These are phyloP conservation scores for Gephyroberyx darwinii DNA, from an alignment of 2,797 vertebrate species.

Conservation along the genomic window DNA sequence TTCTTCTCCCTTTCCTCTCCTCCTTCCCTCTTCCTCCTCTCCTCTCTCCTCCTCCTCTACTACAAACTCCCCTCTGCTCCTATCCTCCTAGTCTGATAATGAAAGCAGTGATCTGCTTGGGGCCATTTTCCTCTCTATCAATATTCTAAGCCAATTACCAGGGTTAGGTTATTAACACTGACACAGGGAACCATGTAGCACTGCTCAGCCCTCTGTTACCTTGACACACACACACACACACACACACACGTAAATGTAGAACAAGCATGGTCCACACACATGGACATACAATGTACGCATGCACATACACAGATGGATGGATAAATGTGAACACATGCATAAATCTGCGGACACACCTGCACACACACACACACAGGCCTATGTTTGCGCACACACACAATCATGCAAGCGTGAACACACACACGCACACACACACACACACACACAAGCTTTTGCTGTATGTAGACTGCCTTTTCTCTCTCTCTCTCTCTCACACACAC, in stretches of 20 bases:
- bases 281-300: neutral
- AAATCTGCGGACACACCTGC: neutral
- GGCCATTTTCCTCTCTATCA: constrained; percentile 77
- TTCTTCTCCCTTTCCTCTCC: constrained; percentile 7
- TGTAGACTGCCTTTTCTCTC: too few species aligned
- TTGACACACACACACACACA: constrained; percentile 8
- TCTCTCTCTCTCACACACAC: too few species aligned
- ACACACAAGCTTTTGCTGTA: too few species aligned
- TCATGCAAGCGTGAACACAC: too few species aligned
- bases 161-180: constrained; percentile 63
- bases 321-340: neutral
- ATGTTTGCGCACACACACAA: constrained; percentile 1
- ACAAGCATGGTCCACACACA: constrained; percentile 12
- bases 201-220: constrained; percentile 42
- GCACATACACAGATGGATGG: neutral
- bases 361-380: too few species aligned
- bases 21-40: neutral
- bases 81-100: constrained; percentile 55
- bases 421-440: too few species aligned
- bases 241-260: constrained; percentile 12
- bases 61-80: constrained; percentile 37
- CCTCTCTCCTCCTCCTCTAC: constrained; percentile 14
- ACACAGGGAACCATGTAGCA: constrained; percentile 54
- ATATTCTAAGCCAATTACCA: constrained; percentile 74
- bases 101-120: constrained; percentile 65